Base-by-base conservation (phyloP, 2,888 invertebrate genomes). In the Teleogryllus oceanicus region DNA sequence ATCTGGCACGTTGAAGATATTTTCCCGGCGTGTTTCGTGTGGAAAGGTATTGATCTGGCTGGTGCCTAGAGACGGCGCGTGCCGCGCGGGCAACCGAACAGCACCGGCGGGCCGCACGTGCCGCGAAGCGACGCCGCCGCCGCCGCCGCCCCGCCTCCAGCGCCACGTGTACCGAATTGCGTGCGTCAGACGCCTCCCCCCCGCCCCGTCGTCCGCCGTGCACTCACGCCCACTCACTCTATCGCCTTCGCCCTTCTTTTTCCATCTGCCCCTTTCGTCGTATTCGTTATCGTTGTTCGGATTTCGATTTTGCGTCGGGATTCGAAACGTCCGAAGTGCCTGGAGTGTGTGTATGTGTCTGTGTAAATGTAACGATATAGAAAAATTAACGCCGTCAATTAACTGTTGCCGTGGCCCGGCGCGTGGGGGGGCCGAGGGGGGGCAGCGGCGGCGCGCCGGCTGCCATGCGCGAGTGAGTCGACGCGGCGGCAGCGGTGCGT, bases 71-170 rank as follows among this genome's bases (percentile, higher is more conserved):
- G 62, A 18, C 62, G n/a, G 62, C 62, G 16, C 62, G 62, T 62
- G 62, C 62, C n/a, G 16, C 62, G 62, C 62, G 62, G 62, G 13
- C 62, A 62, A 37, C 37, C 37, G 37, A 37, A 37, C 5, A 37
- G 62, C 62, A n/a, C 16, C 62, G 62, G 62, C 62, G 62, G 62
- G 62, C 62, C 62, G 62, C 62, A 62, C 62, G 62, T 62, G 62
- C 62, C 62, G n/a, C 37, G 37, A 8, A 37, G 37, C 37, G 37
- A 8, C 37, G 37, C 37, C 37, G 37, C 37, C 37, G 8, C 24
- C 24, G 3, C 24, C 24, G 24, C 24, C 24, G 1, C 62, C 13
- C 62, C n/a, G 62, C 62, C 62, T 18, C 62, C n/a, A 11, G 62
- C 62, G 62, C 62, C 62, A n/a, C 62, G 62, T 62, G 62, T 62